These are phyloP conservation scores for Cantharis rufa DNA, from an alignment of 2,888 invertebrate genomes.

Conservation along the genomic window DNA sequence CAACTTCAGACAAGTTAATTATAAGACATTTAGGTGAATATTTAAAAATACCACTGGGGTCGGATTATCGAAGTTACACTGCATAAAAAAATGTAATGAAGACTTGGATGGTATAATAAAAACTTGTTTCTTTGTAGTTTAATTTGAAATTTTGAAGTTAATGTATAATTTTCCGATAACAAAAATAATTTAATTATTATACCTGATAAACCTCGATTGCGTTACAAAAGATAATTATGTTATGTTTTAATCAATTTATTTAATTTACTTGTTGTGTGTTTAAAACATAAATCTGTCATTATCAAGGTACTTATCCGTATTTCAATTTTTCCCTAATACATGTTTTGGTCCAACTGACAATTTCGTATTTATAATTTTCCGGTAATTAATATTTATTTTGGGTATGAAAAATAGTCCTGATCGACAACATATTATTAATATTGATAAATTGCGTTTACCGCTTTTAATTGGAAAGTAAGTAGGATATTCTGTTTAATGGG, in stretches of 20 bases:
- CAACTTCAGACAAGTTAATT: too few species aligned
- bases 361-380: too few species aligned
- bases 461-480: background rate
- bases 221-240: background rate
- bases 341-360: background rate
- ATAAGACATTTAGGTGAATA: too few species aligned
- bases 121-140: background rate
- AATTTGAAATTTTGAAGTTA: background rate
- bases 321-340: background rate
- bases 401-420: background rate
- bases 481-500: background rate
- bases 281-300: background rate
- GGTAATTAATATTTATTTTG: background rate
- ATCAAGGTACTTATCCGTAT: too few species aligned
- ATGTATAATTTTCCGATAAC: background rate
- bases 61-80: too few species aligned
- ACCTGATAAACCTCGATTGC: background rate
- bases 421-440: background rate
- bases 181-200: background rate
- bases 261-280: background rate
- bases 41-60: too few species aligned
- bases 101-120: background rate
- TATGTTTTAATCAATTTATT: background rate
- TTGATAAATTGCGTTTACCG: background rate
- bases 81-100: too few species aligned